phyloP scores from a whole-genome alignment of 2,797 vertebrate species.

The Silurus lanzhouensis region DNA sequence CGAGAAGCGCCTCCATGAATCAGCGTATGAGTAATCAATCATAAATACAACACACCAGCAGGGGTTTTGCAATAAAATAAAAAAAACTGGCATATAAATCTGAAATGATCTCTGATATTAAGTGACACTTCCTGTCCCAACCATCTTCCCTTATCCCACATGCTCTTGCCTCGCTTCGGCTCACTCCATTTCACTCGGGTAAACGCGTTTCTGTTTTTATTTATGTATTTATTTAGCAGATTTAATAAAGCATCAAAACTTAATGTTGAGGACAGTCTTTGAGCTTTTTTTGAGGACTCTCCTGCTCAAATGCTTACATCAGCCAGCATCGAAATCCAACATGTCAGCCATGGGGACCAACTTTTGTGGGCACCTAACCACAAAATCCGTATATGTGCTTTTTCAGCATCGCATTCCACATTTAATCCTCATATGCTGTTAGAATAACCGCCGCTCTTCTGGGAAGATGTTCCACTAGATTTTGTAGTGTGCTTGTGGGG shows the following conservation, averaged over 20 bases:
- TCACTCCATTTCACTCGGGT: too few species aligned
- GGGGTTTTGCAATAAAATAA: not conserved
- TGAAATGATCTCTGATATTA: not conserved
- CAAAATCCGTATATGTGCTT: too few species aligned
- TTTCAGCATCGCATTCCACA: too few species aligned
- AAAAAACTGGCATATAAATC: not conserved
- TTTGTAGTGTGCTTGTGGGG: too few species aligned
- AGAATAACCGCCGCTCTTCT: too few species aligned
- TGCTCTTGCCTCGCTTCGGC: not conserved
- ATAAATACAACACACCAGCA: not conserved
- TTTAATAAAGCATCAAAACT: not conserved
- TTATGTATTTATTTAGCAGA: not conserved
- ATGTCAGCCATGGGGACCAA: not conserved
- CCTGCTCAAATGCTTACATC: not conserved
- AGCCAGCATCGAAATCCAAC: not conserved
- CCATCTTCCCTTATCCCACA: too few species aligned
- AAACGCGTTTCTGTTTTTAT: too few species aligned
- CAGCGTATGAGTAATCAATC: not conserved
- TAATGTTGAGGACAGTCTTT: not conserved
- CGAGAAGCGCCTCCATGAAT: too few species aligned
- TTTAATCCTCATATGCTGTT: too few species aligned
- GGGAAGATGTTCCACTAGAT: too few species aligned
- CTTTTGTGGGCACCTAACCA: too few species aligned
- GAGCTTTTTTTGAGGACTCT: not conserved
- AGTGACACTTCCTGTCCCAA: not conserved